These are phyloP conservation scores for Alces alces DNA, from an alignment of 2,113 vertebrate genomes.

Conservation along the genomic window DNA sequence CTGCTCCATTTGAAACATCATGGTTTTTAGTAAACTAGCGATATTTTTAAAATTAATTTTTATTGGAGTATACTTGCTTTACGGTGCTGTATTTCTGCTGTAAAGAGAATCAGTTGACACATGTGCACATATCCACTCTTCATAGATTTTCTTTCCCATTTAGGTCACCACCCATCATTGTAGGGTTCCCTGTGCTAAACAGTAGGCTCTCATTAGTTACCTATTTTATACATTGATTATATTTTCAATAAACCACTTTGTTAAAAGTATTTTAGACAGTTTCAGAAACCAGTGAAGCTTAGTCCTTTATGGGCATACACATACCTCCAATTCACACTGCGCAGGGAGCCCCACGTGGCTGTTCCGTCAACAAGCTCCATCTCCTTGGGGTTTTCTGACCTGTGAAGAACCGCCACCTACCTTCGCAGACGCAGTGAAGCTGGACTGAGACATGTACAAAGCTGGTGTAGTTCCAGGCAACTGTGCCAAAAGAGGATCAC, in stretches of 20 bases:
- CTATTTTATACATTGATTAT: neutral
- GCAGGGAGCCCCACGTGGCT: accelerated
- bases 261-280: neutral
- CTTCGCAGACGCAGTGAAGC: accelerated
- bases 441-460: accelerated
- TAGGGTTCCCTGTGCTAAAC: neutral
- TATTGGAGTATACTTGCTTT: neutral
- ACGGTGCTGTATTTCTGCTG: neutral
- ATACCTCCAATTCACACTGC: accelerated
- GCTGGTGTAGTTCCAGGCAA: too few species aligned
- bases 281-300: neutral
- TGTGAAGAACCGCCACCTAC: accelerated
- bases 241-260: conserved; percentile 17
- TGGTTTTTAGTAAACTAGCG: neutral
- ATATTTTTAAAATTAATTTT: neutral
- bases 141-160: neutral
- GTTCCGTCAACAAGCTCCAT: accelerated
- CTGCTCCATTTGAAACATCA: conserved; percentile 22
- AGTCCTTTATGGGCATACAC: neutral
- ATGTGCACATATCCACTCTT: neutral
- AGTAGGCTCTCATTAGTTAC: neutral
- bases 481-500: accelerated
- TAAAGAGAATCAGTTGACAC: neutral
- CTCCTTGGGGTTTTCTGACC: neutral
- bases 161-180: neutral